Conservation (phyloP, 2,113 vertebrate genomes). For the Anguilla rostrata region DNA sequence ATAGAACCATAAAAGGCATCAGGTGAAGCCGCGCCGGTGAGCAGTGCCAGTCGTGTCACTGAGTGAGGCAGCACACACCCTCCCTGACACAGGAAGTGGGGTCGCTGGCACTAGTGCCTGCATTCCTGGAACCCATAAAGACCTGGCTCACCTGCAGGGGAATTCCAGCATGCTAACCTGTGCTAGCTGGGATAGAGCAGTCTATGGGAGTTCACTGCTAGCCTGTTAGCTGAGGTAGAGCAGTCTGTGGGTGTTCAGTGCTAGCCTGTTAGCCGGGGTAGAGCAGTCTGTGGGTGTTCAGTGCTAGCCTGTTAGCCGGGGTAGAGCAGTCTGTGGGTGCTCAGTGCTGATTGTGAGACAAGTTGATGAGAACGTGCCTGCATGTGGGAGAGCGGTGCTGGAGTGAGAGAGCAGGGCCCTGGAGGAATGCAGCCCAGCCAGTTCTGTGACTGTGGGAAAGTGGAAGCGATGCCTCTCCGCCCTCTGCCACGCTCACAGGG, state of each 20-base stretch:
- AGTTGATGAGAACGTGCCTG: too few species aligned
- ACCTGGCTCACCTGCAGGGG: neutral
- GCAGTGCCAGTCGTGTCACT: neutral
- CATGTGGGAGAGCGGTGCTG: neutral
- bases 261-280: too few species aligned
- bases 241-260: too few species aligned
- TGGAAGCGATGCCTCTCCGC: neutral
- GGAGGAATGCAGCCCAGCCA: slow-evolving; percentile 10
- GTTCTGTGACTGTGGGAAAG: slow-evolving; percentile 15
- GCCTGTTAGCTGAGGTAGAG: too few species aligned
- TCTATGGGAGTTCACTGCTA: too few species aligned
- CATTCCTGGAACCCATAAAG: neutral
- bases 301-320: too few species aligned
- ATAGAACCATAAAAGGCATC: neutral
- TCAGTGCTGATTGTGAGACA: too few species aligned
- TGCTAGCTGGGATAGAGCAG: too few species aligned
- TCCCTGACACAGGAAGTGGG: neutral
- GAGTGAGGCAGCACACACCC: neutral
- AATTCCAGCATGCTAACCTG: neutral
- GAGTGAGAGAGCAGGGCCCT: neutral
- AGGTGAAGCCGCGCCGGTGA: neutral
- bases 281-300: too few species aligned
- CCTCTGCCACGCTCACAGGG: too few species aligned
- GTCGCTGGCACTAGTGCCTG: neutral
- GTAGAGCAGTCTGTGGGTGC: too few species aligned